Base-by-base conservation (phyloP, 2,888 invertebrate species). In the Gibbula magus region DNA sequence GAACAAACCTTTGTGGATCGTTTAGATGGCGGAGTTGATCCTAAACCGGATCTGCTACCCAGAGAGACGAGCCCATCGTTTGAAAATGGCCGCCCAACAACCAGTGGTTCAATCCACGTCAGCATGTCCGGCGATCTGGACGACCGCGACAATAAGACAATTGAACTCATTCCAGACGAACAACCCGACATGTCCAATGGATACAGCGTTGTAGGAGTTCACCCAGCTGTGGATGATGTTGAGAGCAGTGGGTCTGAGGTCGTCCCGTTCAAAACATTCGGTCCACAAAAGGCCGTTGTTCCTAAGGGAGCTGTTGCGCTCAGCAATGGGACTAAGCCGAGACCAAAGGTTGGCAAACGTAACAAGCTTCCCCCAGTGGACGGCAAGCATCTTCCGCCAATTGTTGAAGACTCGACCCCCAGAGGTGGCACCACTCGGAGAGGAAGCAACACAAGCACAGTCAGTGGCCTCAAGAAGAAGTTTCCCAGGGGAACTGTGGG, bases 71-170 rank as follows among this genome's bases (percentile, higher is more conserved):
- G 35, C 8, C n/a, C 39, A 0, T 2, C 20, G 20, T 13, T 16
- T 10, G 70, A 70, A 70, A 70, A 54, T 32, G 54, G 54, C 29
- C 75, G 75, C 52, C 75, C 75, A 10, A 32, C 53, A 29, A 75
- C 75, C 54, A 75, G 75, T 32, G 32, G 75, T n/a, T 75, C 75
- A 0, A 35, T 75, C 25, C 54, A 52, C 32, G 53, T 75, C 29
- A 22, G 54, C 4, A 7, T 35, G 25, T 13, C 53, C 16, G 75
- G 18, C 4, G 53, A 54, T 35, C 54, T 54, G 20, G 25, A 29
- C 10, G 75, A 75, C 32, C n/a, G 20, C 18, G 53, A 70, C 18
- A n/a, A 18, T 16, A 75, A 54, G 32, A 22, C 5, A 4, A 32
- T 54, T n/a, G 53, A 54, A 18, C 53, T 53, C 18, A 53, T n/a